Base-by-base conservation (phyloP, 1,140 invertebrate species). In the Caenorhabditis inopinata region DNA sequence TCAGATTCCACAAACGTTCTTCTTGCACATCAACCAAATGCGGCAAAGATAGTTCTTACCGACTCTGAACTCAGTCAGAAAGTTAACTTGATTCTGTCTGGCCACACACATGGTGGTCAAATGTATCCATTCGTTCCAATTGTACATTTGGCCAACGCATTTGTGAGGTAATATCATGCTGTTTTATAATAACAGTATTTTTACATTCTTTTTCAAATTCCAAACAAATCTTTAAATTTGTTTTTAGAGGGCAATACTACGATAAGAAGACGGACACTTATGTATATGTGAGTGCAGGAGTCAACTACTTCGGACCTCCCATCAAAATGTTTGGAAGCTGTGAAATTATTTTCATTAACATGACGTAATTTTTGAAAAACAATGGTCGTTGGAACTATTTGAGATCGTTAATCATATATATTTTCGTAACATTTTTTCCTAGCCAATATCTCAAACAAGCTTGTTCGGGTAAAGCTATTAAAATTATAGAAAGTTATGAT, bases 21-120 rank as follows among this genome's bases (percentile, higher is more conserved):
- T 35, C 77, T 82, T 27, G 81, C 81, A 21, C 81, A 82, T 29
- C 81, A 82, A 25, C 81, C 81, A 14, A 82, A 82, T 35, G 81
- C 81, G 2, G 81, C 81, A n/a, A 47, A 62, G 14, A 45, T 45
- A 4, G 79, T 82, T 2, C 32, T 82, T 1, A 53, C 21, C 3
- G 68, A 76, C 53, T 14, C 23, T 0, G 12, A 35, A 16, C 14
- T 82, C 27, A 76, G 68, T 45, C 21, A 74, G 3, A 80, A 79
- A 29, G 78, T 80, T 11, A 79, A 82, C 32, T 14, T 82, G 9
- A 82, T 82, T 73, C 47, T 82, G 18, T 82, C 81, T 16, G 81
- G 81, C 9, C 81, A 82, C 46, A 82, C 81, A 2, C 81, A 82
- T 29, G 78, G 47, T 3, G 81, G 81, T 14, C 81, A 82, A 29